These are phyloP conservation scores for Oscheius onirici DNA, from an alignment of 2,888 invertebrate genomes.

Conservation along the genomic window DNA sequence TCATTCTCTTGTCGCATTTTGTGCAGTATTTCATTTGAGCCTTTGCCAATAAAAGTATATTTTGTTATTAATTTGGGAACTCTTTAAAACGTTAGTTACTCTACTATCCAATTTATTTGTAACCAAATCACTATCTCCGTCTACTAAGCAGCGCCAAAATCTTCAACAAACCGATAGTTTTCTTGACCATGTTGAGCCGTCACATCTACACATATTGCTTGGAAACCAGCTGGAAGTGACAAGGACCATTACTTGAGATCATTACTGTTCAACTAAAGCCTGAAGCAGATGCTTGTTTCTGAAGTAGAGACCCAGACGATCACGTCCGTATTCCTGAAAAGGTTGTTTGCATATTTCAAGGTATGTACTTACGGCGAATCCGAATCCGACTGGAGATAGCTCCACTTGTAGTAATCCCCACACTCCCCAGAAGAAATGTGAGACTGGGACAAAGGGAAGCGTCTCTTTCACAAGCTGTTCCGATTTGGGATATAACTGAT, in stretches of 20 bases:
- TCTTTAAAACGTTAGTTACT: too few species aligned
- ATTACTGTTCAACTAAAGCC: constrained; percentile 17
- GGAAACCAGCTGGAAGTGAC: constrained; percentile 28
- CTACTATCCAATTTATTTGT: not conserved
- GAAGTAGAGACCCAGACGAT: constrained; percentile 65
- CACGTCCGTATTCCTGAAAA: constrained; percentile 66
- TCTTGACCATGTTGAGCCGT: constrained; percentile 23
- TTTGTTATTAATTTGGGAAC: too few species aligned
- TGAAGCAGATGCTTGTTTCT: constrained; percentile 53
- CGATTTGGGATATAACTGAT: constrained; percentile 44
- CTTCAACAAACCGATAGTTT: not conserved
- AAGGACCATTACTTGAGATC: constrained; percentile 10
- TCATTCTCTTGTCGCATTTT: constrained; percentile 27
- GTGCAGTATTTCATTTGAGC: constrained; percentile 7
- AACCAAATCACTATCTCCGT: not conserved
- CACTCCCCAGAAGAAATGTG: constrained; percentile 91
- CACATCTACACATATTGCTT: constrained; percentile 25
- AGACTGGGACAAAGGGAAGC: constrained; percentile 84
- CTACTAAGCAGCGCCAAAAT: not conserved
- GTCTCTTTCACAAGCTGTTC: constrained; percentile 78
- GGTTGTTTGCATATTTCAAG: not conserved
- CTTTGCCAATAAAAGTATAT: constrained; percentile 14
- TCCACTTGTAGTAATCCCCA: constrained; percentile 78
- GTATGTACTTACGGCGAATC: constrained; percentile 51
- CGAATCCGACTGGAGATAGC: constrained; percentile 70